Evolutionary conservation across 2,888 invertebrate genomes (phyloP).

Genomic region (Palloptera scutellata): DNA sequence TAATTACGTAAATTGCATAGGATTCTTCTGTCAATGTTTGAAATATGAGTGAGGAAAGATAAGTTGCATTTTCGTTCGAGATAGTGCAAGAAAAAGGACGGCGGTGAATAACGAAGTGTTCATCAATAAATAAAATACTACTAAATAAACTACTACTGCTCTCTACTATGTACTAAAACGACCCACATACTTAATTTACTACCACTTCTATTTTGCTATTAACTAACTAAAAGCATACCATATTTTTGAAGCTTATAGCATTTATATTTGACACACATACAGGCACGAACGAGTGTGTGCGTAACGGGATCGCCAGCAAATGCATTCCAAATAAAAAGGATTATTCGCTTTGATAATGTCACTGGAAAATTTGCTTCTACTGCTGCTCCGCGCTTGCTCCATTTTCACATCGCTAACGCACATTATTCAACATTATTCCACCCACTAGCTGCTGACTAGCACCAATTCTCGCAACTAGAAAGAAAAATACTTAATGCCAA

Average conservation of each 20-base stretch:
- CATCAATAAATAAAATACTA: conserved; percentile 2
- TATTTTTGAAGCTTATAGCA: neutral
- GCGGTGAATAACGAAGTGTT: neutral
- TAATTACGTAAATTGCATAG: conserved; percentile 1
- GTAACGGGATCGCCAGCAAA: neutral
- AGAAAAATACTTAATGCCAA: too few relatives aligned
- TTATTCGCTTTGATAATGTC: neutral
- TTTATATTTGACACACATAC: neutral
- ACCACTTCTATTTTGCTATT: neutral
- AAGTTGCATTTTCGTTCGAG: too few relatives aligned
- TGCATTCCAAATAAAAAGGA: neutral
- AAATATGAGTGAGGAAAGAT: neutral
- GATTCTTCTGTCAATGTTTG: neutral
- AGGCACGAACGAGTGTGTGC: neutral
- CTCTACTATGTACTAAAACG: neutral
- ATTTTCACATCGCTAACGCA: neutral
- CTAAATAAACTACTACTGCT: neutral
- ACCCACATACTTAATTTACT: neutral
- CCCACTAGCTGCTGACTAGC: neutral
- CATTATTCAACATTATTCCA: neutral
- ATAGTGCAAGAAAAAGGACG: too few relatives aligned
- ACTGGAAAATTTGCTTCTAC: neutral
- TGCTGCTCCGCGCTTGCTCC: neutral
- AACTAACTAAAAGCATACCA: neutral
- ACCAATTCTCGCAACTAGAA: too few relatives aligned